phyloP scores from a whole-genome alignment of 2,888 invertebrate species.

The Sphaerophoria taeniata region DNA sequence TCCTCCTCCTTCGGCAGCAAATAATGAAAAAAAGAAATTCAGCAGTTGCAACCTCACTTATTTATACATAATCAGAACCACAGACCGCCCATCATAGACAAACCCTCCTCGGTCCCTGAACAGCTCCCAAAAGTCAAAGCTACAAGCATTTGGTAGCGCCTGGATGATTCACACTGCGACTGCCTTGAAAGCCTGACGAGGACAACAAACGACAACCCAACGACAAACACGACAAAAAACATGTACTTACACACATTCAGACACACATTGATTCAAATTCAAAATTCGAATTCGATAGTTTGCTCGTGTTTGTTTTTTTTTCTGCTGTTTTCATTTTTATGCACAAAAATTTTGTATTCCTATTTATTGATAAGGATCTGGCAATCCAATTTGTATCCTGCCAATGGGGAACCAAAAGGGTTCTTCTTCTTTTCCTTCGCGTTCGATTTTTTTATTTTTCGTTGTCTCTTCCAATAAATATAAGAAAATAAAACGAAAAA shows the following conservation, averaged over 20 bases:
- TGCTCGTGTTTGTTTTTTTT: constrained; percentile 1
- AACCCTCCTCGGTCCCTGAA: constrained; percentile 39
- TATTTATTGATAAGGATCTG: constrained; percentile 75
- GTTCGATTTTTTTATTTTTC: background rate
- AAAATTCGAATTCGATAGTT: background rate
- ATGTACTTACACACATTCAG: background rate
- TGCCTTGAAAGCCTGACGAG: background rate
- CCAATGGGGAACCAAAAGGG: constrained; percentile 74
- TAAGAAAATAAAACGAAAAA: constrained; percentile 61
- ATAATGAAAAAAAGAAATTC: constrained; percentile 33
- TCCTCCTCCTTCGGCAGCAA: constrained; percentile 29
- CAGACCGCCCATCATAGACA: constrained; percentile 41
- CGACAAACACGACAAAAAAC: background rate
- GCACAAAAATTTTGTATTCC: constrained; percentile 70
- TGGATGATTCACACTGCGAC: constrained; percentile 63
- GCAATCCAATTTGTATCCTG: constrained; percentile 75
- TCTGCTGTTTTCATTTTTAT: constrained; percentile 50
- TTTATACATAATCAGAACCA: constrained; percentile 43
- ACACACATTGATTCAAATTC: background rate
- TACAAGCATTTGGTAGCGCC: constrained; percentile 58
- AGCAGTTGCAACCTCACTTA: constrained; percentile 43
- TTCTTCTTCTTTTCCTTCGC: constrained; percentile 36
- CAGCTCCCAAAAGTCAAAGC: constrained; percentile 47
- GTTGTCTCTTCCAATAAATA: constrained; percentile 63
- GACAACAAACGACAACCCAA: background rate